Evolutionary conservation across 2,113 vertebrate species (phyloP).

Genomic region (Callopanchax toddi): DNA sequence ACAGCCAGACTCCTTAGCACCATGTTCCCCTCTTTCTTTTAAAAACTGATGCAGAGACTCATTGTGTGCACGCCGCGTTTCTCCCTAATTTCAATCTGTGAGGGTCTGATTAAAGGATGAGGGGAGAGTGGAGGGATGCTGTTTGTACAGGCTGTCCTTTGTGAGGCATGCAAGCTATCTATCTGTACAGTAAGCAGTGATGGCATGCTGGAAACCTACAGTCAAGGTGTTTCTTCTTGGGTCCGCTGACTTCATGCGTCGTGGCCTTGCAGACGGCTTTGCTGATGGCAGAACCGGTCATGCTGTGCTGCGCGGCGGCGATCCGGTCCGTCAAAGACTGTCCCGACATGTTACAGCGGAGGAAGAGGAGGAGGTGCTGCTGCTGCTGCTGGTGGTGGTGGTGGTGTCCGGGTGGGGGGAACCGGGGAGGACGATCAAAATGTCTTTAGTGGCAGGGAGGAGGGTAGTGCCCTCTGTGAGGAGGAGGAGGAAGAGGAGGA

Average conservation of each 20-base stretch:
- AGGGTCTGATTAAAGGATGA: slow-evolving; percentile 48
- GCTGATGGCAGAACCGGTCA: slow-evolving; percentile 87
- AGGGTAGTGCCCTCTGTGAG: slow-evolving; percentile 67
- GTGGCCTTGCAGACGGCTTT: slow-evolving; percentile 91
- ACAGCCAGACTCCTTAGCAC: slow-evolving; percentile 12
- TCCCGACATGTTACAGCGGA: slow-evolving; percentile 83
- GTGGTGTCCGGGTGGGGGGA: slow-evolving; percentile 57
- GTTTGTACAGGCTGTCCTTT: slow-evolving; percentile 59
- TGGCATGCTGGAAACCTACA: slow-evolving; percentile 83
- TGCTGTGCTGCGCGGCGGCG: slow-evolving; percentile 88
- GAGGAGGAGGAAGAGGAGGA: slow-evolving; percentile 41
- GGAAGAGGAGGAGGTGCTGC: slow-evolving; percentile 21
- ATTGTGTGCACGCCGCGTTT: neutral
- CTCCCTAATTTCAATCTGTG: too few relatives aligned
- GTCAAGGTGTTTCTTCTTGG: slow-evolving; percentile 93
- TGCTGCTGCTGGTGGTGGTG: slow-evolving; percentile 20
- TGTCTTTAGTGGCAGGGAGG: slow-evolving; percentile 69
- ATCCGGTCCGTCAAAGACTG: slow-evolving; percentile 91
- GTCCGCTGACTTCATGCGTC: slow-evolving; percentile 91
- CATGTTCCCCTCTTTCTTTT: neutral
- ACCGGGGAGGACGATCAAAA: slow-evolving; percentile 70
- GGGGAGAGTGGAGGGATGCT: slow-evolving; percentile 20
- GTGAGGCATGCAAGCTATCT: slow-evolving; percentile 33
- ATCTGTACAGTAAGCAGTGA: slow-evolving; percentile 50
- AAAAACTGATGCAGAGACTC: too few relatives aligned